Evolutionary conservation across 2,888 invertebrate species (phyloP).

Genomic region (Chironomus riparius): DNA sequence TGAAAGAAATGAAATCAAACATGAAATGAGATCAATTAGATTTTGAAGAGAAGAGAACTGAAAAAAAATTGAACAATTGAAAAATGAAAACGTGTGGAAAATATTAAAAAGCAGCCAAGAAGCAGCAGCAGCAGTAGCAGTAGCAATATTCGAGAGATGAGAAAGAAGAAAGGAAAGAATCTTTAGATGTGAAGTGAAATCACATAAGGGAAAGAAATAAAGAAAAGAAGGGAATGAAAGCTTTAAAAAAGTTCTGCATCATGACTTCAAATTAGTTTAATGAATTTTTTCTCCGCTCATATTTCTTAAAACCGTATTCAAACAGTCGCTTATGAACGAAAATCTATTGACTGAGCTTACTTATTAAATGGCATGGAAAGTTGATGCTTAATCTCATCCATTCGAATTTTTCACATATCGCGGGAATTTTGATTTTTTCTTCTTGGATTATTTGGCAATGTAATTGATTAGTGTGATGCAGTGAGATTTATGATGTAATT

Average conservation of each 20-base stretch:
- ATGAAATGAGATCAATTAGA: conserved; percentile 28
- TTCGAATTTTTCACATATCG: no score
- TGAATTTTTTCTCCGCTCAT: conserved; percentile 2
- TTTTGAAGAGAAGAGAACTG: background rate
- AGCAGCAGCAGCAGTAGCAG: background rate
- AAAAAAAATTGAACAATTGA: conserved; percentile 23
- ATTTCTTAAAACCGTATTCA: background rate
- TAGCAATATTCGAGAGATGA: background rate
- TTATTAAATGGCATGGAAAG: background rate
- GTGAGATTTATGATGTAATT: no score
- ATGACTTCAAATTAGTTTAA: conserved; percentile 17
- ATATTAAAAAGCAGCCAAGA: conserved; percentile 4
- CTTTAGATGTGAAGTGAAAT: background rate
- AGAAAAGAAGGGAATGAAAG: background rate
- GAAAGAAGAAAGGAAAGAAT: conserved; percentile 1
- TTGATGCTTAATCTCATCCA: background rate
- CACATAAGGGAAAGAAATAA: background rate
- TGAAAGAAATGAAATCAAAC: conserved; percentile 26
- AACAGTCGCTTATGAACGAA: background rate
- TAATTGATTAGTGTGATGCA: no score
- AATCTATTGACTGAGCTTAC: background rate
- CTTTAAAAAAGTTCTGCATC: conserved; percentile 18
- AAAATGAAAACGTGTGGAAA: conserved; percentile 27
- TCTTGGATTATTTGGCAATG: no score
- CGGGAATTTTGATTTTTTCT: no score